Conservation (phyloP, 2,797 vertebrate genomes). For the Leuciscus waleckii region DNA sequence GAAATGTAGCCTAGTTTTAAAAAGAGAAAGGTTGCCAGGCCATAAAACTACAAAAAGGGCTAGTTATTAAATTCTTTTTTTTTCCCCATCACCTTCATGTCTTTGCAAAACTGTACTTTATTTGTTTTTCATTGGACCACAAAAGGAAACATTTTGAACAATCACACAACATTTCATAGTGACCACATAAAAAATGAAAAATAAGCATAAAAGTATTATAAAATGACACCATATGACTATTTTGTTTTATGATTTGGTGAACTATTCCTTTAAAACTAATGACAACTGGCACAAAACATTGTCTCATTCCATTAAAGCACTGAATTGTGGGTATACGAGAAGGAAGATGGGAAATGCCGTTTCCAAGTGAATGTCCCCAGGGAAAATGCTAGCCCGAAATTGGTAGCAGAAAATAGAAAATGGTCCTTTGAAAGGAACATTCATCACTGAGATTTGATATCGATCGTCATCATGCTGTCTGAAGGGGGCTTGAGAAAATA, state of each 20-base stretch:
- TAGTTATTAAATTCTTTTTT: too few relatives aligned
- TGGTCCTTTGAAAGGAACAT: conserved; percentile 43
- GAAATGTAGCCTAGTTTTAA: neutral
- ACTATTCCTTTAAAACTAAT: neutral
- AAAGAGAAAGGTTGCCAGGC: neutral
- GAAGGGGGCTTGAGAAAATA: conserved; percentile 54
- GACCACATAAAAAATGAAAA: neutral
- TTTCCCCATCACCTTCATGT: too few relatives aligned
- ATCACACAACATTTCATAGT: neutral
- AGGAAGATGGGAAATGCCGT: conserved; percentile 7
- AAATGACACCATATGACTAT: neutral
- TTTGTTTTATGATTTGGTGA: neutral
- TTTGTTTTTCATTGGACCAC: neutral
- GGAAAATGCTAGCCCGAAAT: neutral
- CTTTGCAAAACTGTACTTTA: neutral
- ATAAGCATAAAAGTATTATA: neutral
- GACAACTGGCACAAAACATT: neutral
- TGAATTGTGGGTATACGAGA: conserved; percentile 18
- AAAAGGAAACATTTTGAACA: neutral
- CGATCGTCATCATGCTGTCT: conserved; percentile 42
- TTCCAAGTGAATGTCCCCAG: conserved; percentile 18
- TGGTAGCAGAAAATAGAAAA: conserved; percentile 41
- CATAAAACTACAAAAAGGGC: neutral
- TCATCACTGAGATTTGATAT: conserved; percentile 53
- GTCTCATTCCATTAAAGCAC: neutral